A percentile compares a stretch with the other conserved stretches of the same genome.
Conservation (phyloP, 1,140 invertebrate genomes). For the Microplitis mediator region DNA sequence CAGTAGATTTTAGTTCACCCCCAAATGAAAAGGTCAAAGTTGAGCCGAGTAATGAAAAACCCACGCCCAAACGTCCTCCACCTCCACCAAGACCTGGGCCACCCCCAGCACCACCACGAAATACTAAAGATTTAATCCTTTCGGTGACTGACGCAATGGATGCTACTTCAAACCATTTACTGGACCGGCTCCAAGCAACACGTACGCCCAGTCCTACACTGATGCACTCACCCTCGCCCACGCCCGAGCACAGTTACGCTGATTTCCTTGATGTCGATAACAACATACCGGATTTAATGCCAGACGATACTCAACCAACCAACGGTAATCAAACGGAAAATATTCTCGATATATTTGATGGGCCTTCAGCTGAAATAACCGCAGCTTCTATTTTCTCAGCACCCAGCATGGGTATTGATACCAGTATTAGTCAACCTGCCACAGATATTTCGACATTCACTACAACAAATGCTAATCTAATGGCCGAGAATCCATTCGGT, state of each 20-base stretch:
- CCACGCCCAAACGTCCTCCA: conserved; percentile 52
- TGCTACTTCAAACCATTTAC: conserved; percentile 80
- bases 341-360: conserved; percentile 56
- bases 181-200: conserved; percentile 81
- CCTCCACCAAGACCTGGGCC: conserved; percentile 55
- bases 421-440: conserved; percentile 7
- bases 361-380: conserved; percentile 45
- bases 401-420: conserved; percentile 20
- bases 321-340: conserved; percentile 41
- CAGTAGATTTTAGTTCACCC: not conserved
- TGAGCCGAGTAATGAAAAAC: conserved; percentile 35
- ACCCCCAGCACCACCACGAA: conserved; percentile 68
- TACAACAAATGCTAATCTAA: conserved; percentile 33
- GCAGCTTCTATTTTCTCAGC: conserved; percentile 46
- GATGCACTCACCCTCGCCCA: conserved; percentile 84
- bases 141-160: conserved; percentile 88
- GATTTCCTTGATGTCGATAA: conserved; percentile 69
- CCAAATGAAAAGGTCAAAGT: conserved; percentile 37
- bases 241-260: conserved; percentile 74
- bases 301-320: conserved; percentile 37
- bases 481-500: conserved; percentile 47
- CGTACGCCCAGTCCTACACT: conserved; percentile 82
- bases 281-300: conserved; percentile 52
- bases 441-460: conserved; percentile 20
- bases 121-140: conserved; percentile 84